Percentiles rank a stretch among this genome's conserved stretches.
These are phyloP conservation scores for Xiphophorus maculatus DNA, from an alignment of 2,113 vertebrate genomes.

Conservation along the genomic window DNA sequence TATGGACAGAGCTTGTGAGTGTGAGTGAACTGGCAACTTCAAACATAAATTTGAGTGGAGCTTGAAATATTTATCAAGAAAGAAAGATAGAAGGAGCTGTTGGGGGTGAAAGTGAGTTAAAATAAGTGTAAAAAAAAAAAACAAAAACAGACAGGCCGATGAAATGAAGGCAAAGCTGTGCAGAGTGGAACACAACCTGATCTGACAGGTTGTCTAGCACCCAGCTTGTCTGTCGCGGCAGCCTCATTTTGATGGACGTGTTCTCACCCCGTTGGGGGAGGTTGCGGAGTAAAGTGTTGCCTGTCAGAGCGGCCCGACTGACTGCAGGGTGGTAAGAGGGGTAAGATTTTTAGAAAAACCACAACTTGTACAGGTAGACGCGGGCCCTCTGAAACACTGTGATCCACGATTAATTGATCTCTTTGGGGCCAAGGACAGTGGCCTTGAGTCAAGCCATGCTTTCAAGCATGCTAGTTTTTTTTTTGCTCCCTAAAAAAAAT, in stretches of 20 bases:
- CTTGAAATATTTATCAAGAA: conserved; percentile 48
- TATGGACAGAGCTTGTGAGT: conserved; percentile 1
- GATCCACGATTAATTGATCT: conserved; percentile 73
- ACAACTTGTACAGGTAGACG: conserved; percentile 44
- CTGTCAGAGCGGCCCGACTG: conserved; percentile 62
- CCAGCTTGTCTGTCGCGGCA: conserved; percentile 61
- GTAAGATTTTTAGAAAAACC: conserved; percentile 42
- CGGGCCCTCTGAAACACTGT: conserved; percentile 56
- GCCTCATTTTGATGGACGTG: conserved; percentile 69
- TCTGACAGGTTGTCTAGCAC: conserved; percentile 71
- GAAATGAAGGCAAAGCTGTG: conserved; percentile 61
- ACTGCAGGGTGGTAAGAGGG: conserved; percentile 18
- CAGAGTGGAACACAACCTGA: conserved; percentile 45
- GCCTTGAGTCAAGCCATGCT: conserved; percentile 19
- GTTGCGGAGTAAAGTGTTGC: conserved; percentile 70
- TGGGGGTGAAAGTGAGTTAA: conserved; percentile 26
- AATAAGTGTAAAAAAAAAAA: conserved; percentile 26
- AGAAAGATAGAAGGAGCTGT: conserved; percentile 12
- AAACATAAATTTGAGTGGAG: conserved; percentile 34
- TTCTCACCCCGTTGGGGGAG: conserved; percentile 71
- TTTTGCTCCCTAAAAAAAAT: conserved; percentile 1
- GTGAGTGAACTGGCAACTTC: conserved; percentile 24
- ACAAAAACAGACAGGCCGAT: conserved; percentile 36
- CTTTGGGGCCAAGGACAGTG: conserved; percentile 62
- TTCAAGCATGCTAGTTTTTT: conserved; percentile 9